A percentile compares a stretch with the other conserved stretches of the same genome.
Conservation (phyloP, 2,113 vertebrate species). For the Phasianus colchicus region DNA sequence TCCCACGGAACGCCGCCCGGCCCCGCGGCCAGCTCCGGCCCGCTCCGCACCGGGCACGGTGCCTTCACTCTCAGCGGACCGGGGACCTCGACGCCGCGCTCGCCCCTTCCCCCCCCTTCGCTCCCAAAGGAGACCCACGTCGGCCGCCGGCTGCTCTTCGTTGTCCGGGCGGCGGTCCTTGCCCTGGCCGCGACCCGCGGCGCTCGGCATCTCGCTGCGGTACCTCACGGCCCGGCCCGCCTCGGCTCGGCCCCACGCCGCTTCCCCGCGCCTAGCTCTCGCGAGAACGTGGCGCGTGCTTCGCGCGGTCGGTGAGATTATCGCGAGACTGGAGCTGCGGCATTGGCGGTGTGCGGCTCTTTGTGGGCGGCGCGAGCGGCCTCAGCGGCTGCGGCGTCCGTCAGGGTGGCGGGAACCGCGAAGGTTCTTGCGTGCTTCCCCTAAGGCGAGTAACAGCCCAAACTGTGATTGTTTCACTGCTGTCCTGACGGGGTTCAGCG, state of each 20-base stretch:
- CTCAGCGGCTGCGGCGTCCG: no score
- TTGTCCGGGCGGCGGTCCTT: constrained; percentile 71
- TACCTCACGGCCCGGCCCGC: accelerated
- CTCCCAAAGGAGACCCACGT: constrained; percentile 72
- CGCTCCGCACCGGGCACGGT: not conserved
- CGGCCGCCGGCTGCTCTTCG: constrained; percentile 66
- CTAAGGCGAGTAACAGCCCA: accelerated
- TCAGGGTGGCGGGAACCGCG: accelerated
- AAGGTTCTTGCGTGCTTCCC: accelerated
- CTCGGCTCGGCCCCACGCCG: not conserved
- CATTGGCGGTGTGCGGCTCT: no score
- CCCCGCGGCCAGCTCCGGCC: not conserved
- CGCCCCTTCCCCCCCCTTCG: not conserved
- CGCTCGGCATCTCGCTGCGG: constrained; percentile 69
- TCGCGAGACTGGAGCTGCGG: not conserved
- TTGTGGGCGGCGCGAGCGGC: no score
- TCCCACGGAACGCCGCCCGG: not conserved
- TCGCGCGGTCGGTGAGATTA: accelerated
- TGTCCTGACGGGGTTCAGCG: accelerated
- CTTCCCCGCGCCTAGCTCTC: not conserved
- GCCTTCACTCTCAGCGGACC: not conserved
- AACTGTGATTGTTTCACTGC: accelerated
- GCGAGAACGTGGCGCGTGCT: not conserved
- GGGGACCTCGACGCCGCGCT: not conserved
- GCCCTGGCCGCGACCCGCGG: constrained; percentile 61